These are phyloP conservation scores for Lithophane semibrunnea DNA, from an alignment of 2,888 invertebrate species.

Conservation along the genomic window DNA sequence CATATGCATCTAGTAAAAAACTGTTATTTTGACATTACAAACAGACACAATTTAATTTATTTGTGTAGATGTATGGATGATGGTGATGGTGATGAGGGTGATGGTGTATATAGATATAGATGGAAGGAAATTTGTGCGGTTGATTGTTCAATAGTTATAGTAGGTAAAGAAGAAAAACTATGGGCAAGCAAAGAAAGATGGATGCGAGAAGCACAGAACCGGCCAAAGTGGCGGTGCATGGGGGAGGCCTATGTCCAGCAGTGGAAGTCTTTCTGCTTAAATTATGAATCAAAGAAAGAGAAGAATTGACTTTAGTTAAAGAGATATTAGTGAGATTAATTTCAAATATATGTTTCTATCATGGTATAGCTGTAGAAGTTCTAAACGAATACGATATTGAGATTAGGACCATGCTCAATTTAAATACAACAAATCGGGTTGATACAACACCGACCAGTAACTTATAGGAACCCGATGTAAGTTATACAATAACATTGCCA, in stretches of 20 bases:
- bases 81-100: no score
- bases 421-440: slow-evolving; percentile 49
- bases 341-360: not conserved
- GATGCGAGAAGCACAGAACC: no score
- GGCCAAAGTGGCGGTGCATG: no score
- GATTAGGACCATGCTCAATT: slow-evolving; percentile 42
- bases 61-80: not conserved
- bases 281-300: not conserved
- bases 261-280: no score
- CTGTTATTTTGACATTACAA: not conserved
- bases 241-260: no score
- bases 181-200: not conserved
- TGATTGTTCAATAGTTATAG: not conserved
- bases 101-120: no score
- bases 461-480: slow-evolving; percentile 32
- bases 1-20: no score
- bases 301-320: not conserved
- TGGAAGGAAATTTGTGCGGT: not conserved
- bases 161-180: not conserved
- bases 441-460: slow-evolving; percentile 36
- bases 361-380: slow-evolving; percentile 1
- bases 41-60: not conserved
- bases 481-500: slow-evolving; percentile 35
- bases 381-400: slow-evolving; percentile 15
- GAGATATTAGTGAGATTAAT: not conserved